phyloP scores from a whole-genome alignment of 2,113 vertebrate genomes.

The Chloroceryle aenea region DNA sequence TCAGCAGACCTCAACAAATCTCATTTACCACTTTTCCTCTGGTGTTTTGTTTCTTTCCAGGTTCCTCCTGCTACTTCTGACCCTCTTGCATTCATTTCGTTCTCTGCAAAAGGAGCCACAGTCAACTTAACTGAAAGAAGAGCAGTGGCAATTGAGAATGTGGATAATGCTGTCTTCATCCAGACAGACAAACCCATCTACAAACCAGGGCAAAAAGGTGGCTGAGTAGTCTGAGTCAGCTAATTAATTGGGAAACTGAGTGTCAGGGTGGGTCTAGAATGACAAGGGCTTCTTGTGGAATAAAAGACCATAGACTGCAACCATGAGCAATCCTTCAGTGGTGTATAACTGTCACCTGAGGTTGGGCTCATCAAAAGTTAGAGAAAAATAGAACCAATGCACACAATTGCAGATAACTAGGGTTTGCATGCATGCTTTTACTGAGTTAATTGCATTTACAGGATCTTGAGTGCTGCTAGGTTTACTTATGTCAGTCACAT shows the following conservation, averaged over 20 bases:
- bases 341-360: background rate
- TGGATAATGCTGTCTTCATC: constrained; percentile 27
- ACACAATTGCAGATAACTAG: background rate
- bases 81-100: constrained; percentile 64
- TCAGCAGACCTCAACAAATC: background rate
- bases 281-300: background rate
- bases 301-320: background rate
- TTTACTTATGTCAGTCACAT: background rate
- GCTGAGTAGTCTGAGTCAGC: background rate
- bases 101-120: constrained; percentile 49
- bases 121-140: constrained; percentile 42
- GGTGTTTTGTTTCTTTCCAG: background rate
- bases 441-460: background rate
- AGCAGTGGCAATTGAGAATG: constrained; percentile 55
- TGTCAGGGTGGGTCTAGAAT: background rate
- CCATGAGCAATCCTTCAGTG: background rate
- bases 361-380: background rate
- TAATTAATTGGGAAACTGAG: background rate
- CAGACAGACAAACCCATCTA: constrained; percentile 69
- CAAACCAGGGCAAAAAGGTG: constrained; percentile 66
- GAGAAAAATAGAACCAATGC: background rate
- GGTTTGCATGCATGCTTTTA: background rate
- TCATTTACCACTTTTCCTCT: background rate
- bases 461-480: background rate
- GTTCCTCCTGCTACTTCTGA: constrained; percentile 42